Evolutionary conservation across 1,140 invertebrate genomes (phyloP), one percentile per base, ranked within the genome.

Genomic region (Hirudo medicinalis): DNA sequence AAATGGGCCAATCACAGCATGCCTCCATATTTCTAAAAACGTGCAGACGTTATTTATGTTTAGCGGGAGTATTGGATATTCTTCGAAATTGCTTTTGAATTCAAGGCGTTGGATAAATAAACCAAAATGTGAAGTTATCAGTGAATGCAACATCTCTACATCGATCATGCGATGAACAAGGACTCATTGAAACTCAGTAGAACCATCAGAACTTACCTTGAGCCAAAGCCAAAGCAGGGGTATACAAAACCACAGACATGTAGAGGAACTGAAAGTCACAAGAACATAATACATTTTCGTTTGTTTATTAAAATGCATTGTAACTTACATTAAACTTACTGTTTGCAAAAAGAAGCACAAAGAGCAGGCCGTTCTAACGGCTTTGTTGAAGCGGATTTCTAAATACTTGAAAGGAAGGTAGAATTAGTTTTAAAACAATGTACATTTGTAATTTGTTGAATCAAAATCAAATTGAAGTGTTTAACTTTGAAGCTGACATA

Each of bases 201-300:
- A 9, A 5, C 43, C n/a, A n/a, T n/a, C n/a, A n/a, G n/a, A 49
- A 49, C 49, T 72, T 75, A 78, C 78, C 79, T 76, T 77, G 76
- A 73, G 76, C 78, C 3, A 80, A 72, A 4, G 78, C 78, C 32
- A 80, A 67, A 3, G 79, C 76, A 57, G 79, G 79, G 13, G 79
- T 77, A 71, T 80, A 80, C 32, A 80, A 66, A 0, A 78, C 78
- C 13, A 79, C 74, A 0, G 78, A 77, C 79, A 80, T 79, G 72
- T 80, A 79, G 29, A 78, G 74, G 19, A 80, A 74, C 79, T 80
- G 70, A 19, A 71, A 53, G 3, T 3, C 2, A 63, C 11, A 17
- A 20, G 17, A n/a, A 63, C 2, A 63, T 27, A 25, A 63, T 27
- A 13, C 29, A 63, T 63, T 1, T 6, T 49, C 15, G 1, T 13